These are phyloP conservation scores for Drosophila aff. DNA, from an alignment of 1,140 invertebrate species.

Conservation along the genomic window DNA sequence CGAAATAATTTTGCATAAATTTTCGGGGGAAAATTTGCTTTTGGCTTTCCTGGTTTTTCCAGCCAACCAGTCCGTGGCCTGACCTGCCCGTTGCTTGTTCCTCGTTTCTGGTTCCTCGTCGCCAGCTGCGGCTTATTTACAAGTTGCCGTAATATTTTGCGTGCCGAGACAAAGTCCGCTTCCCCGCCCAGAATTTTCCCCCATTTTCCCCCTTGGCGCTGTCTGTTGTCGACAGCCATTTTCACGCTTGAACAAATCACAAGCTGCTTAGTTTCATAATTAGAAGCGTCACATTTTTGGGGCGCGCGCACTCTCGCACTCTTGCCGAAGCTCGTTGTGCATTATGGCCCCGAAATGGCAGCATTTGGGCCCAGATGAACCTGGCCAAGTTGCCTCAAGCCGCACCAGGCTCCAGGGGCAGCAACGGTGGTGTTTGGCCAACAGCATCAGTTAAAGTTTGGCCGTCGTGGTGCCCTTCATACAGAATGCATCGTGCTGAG, in stretches of 20 bases:
- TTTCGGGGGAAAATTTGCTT: constrained; percentile 75
- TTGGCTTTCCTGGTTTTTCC: constrained; percentile 68
- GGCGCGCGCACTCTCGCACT: constrained; percentile 51
- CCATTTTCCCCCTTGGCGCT: constrained; percentile 1
- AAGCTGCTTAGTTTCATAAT: constrained; percentile 84
- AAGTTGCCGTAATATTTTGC: constrained; percentile 84
- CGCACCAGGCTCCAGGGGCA: constrained; percentile 12
- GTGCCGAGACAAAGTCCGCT: constrained; percentile 54
- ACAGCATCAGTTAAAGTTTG: constrained; percentile 39
- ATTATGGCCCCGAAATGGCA: constrained; percentile 66
- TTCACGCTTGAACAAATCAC: constrained; percentile 84
- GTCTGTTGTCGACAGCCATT: constrained; percentile 80
- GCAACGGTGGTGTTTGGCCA: constrained; percentile 30
- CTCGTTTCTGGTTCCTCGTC: constrained; percentile 21
- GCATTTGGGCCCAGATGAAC: constrained; percentile 36
- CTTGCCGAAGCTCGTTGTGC: constrained; percentile 70
- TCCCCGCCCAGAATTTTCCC: background rate
- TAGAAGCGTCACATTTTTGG: constrained; percentile 82
- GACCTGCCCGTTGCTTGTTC: constrained; percentile 44
- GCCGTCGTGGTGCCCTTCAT: background rate
- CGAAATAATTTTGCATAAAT: constrained; percentile 84
- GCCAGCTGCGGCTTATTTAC: constrained; percentile 82
- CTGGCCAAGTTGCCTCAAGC: constrained; percentile 38
- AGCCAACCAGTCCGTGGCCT: constrained; percentile 35
- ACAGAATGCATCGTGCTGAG: constrained; percentile 42